These are phyloP conservation scores for Drosophila fungiperda DNA, from an alignment of 2,888 invertebrate genomes.

Conservation along the genomic window DNA sequence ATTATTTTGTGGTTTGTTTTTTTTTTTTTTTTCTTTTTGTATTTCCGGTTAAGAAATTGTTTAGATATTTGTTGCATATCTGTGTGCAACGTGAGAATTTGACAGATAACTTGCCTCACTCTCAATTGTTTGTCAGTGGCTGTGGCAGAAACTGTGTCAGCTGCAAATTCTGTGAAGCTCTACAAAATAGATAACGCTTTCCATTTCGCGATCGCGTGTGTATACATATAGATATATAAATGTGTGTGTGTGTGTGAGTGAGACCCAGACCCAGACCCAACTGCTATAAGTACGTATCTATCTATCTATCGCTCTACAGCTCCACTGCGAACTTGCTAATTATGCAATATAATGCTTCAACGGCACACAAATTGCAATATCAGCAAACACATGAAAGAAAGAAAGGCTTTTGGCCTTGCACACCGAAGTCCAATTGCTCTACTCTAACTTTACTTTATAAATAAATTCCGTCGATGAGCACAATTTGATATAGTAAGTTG, in stretches of 20 bases:
- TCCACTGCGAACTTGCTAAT: slow-evolving; percentile 64
- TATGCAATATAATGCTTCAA: slow-evolving; percentile 72
- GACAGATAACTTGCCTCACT: slow-evolving; percentile 24
- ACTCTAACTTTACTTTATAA: background rate
- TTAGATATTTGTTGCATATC: slow-evolving; percentile 1
- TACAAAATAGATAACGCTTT: slow-evolving; percentile 62
- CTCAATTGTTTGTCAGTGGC: slow-evolving; percentile 42
- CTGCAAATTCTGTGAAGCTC: slow-evolving; percentile 35
- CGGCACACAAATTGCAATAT: slow-evolving; percentile 58
- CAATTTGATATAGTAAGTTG: background rate
- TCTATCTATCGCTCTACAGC: background rate
- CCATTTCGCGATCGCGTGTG: slow-evolving; percentile 71
- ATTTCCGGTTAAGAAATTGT: slow-evolving; percentile 43
- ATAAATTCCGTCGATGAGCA: background rate
- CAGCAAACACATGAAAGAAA: slow-evolving; percentile 37
- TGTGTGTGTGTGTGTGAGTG: slow-evolving; percentile 44
- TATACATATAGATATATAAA: background rate
- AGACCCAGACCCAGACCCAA: slow-evolving; percentile 14
- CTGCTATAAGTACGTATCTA: slow-evolving; percentile 1
- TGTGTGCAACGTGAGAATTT: slow-evolving; percentile 51
- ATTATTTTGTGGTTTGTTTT: slow-evolving; percentile 10
- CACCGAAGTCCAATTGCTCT: background rate
- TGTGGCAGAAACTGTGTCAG: slow-evolving; percentile 47
- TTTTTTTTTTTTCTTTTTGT: slow-evolving; percentile 1
- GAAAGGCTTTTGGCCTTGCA: background rate